These are phyloP conservation scores for Diogma glabrata DNA, from an alignment of 2,888 invertebrate genomes.

Conservation along the genomic window DNA sequence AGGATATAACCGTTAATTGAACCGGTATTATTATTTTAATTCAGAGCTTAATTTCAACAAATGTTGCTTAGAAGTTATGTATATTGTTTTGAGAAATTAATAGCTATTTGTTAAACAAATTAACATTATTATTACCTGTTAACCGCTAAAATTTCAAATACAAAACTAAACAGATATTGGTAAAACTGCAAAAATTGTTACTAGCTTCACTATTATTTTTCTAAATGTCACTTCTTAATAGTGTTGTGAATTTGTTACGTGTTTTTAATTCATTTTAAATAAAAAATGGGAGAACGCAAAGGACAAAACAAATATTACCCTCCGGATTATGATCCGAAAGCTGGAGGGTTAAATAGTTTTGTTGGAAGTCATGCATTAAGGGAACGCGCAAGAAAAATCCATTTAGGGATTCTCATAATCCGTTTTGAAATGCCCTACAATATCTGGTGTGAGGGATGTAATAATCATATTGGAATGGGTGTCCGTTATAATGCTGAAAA, in stretches of 20 bases:
- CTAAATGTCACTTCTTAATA: not conserved
- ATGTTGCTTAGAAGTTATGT: too few species aligned
- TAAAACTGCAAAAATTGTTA: too few species aligned
- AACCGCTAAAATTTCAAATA: too few species aligned
- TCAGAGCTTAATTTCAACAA: too few species aligned
- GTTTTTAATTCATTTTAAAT: not conserved
- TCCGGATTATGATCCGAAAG: constrained; percentile 94
- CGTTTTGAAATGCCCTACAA: constrained; percentile 99
- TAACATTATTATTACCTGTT: too few species aligned
- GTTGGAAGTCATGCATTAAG: constrained; percentile 88
- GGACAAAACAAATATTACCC: constrained; percentile 97
- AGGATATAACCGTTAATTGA: too few species aligned
- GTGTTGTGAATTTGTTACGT: not conserved
- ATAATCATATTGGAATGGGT: constrained; percentile 98
- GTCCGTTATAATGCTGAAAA: constrained; percentile 95
- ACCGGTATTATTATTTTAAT: too few species aligned
- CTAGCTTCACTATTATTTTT: not conserved
- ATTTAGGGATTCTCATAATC: constrained; percentile 68
- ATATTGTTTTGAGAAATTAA: too few species aligned
- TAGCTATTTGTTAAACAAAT: too few species aligned
- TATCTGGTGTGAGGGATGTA: constrained; percentile 98
- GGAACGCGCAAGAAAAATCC: constrained; percentile 90
- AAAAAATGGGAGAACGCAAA: constrained; percentile 91
- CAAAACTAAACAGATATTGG: too few species aligned
- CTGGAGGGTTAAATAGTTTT: constrained; percentile 90